These are phyloP conservation scores for Tetragonula clypearis DNA, from an alignment of 1,140 invertebrate genomes.

Conservation along the genomic window DNA sequence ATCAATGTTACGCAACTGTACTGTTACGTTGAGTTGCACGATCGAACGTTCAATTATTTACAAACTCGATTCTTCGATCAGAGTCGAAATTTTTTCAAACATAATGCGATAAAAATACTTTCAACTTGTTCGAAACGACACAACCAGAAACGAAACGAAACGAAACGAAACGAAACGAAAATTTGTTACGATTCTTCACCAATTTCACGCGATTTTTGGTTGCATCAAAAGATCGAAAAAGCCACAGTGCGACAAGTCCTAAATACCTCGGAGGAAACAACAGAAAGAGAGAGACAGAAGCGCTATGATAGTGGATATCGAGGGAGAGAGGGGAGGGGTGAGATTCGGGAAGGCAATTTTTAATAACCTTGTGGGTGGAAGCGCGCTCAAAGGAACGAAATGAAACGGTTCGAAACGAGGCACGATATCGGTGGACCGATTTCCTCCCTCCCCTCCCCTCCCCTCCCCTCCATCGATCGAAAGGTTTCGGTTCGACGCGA, in stretches of 20 bases:
- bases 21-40: no score
- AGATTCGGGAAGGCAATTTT: constrained; percentile 11
- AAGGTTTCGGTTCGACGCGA: neutral
- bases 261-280: neutral
- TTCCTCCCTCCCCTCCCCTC: neutral
- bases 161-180: no score
- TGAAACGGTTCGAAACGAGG: neutral
- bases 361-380: constrained; percentile 18
- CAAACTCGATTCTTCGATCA: no score
- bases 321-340: neutral
- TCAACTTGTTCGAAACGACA: no score
- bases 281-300: neutral
- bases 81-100: no score
- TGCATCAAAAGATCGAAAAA: neutral
- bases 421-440: constrained; percentile 5
- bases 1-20: no score
- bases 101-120: no score
- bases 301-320: neutral
- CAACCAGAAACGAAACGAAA: no score
- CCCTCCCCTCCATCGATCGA: neutral
- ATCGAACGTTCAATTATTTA: no score
- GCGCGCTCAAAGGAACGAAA: neutral
- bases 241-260: neutral
- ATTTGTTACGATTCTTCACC: no score
- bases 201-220: no score